phyloP scores from a whole-genome alignment of 1,140 invertebrate species.

The Dendroctonus valens region DNA sequence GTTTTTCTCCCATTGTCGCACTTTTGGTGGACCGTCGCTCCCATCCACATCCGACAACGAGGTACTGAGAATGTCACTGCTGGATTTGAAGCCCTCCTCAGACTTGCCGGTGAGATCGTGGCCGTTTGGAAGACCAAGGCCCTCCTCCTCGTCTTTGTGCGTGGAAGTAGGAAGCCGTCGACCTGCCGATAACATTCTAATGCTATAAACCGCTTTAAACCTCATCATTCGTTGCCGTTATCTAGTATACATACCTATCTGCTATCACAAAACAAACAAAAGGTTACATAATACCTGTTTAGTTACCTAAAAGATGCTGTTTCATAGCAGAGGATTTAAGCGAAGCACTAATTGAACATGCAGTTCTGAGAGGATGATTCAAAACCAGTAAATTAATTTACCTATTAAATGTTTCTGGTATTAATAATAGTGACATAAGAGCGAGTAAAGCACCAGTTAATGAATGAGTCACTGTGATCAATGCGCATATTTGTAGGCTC shows the following conservation, averaged over 20 bases:
- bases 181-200: constrained; percentile 43
- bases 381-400: too few relatives aligned
- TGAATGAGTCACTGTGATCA: too few relatives aligned
- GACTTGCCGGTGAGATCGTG: constrained; percentile 40
- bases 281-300: too few relatives aligned
- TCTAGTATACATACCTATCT: too few relatives aligned
- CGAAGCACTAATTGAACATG: too few relatives aligned
- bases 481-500: not conserved
- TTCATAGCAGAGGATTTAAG: too few relatives aligned
- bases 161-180: constrained; percentile 59
- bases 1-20: constrained; percentile 60
- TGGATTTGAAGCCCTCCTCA: constrained; percentile 25
- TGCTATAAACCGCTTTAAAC: not conserved
- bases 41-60: constrained; percentile 30
- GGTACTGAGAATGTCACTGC: constrained; percentile 25
- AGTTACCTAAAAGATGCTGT: too few relatives aligned
- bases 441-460: too few relatives aligned
- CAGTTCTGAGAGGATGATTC: too few relatives aligned
- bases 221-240: not conserved
- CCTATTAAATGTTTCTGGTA: too few relatives aligned
- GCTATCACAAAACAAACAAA: too few relatives aligned
- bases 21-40: constrained; percentile 53
- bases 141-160: constrained; percentile 50
- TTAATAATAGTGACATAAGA: too few relatives aligned
- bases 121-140: constrained; percentile 53